Percentiles rank a stretch among this genome's conserved stretches.
These are phyloP conservation scores for Athalia cordata DNA, from an alignment of 2,888 invertebrate species.

Conservation along the genomic window DNA sequence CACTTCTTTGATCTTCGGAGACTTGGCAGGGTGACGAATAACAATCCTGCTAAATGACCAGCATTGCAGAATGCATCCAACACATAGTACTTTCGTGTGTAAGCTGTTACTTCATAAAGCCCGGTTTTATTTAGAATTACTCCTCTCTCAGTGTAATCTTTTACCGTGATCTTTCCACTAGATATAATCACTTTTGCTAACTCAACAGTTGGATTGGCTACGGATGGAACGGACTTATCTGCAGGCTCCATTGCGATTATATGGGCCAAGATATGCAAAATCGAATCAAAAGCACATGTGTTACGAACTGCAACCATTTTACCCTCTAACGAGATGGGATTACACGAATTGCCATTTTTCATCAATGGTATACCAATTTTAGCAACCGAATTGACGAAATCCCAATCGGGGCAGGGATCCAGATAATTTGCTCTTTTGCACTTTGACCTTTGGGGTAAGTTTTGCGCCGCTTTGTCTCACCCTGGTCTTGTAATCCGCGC, in stretches of 20 bases:
- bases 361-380: conserved; percentile 14
- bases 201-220: not conserved
- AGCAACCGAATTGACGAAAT: not conserved
- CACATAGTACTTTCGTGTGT: too few relatives aligned
- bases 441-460: not conserved
- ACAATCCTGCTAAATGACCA: too few relatives aligned
- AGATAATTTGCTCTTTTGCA: conserved; percentile 8
- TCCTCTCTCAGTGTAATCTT: too few relatives aligned
- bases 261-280: not conserved
- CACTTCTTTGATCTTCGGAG: too few relatives aligned
- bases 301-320: not conserved
- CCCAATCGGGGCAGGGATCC: conserved; percentile 5
- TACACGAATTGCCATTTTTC: conserved; percentile 6
- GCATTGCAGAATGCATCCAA: too few relatives aligned
- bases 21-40: too few relatives aligned
- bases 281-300: not conserved
- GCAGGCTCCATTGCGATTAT: not conserved
- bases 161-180: too few relatives aligned
- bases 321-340: not conserved
- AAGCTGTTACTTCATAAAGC: too few relatives aligned
- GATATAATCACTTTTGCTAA: too few relatives aligned
- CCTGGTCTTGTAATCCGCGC: not conserved
- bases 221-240: not conserved
- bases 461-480: conserved; percentile 7
- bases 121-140: too few relatives aligned